Evolutionary conservation across 2,113 vertebrate genomes (phyloP).

Genomic region (Columbina picui): DNA sequence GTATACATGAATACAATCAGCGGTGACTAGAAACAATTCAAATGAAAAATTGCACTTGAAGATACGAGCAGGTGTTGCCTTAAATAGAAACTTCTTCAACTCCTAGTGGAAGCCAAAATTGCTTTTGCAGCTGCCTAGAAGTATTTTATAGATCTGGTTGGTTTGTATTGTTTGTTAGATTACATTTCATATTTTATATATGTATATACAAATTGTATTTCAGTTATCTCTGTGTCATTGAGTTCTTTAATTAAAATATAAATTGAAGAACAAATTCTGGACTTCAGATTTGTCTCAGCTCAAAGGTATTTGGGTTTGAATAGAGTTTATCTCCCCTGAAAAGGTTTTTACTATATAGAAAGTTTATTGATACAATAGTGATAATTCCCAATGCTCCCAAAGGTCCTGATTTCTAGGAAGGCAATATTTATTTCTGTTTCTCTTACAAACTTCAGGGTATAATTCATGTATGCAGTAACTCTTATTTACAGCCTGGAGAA

Average conservation of each 20-base stretch:
- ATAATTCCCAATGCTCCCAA: background rate
- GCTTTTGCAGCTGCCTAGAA: background rate
- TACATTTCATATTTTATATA: background rate
- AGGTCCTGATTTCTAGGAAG: background rate
- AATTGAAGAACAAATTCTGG: background rate
- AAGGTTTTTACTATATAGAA: background rate
- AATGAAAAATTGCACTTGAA: conserved; percentile 13
- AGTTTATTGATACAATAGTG: background rate
- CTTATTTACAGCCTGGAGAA: background rate
- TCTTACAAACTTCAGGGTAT: background rate
- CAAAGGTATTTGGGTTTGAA: background rate
- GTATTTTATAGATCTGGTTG: background rate
- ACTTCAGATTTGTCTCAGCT: background rate
- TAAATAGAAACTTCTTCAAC: background rate
- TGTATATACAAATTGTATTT: background rate
- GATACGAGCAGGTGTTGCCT: background rate
- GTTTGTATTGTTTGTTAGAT: background rate
- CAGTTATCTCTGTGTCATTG: background rate
- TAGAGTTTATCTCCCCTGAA: background rate
- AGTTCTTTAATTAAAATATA: background rate
- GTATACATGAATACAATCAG: background rate
- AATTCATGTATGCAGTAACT: background rate
- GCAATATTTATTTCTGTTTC: background rate
- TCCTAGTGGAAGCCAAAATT: background rate
- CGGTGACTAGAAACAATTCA: background rate